These are phyloP conservation scores for Steatocranus sp. DNA, from an alignment of 2,797 vertebrate species.

Conservation along the genomic window DNA sequence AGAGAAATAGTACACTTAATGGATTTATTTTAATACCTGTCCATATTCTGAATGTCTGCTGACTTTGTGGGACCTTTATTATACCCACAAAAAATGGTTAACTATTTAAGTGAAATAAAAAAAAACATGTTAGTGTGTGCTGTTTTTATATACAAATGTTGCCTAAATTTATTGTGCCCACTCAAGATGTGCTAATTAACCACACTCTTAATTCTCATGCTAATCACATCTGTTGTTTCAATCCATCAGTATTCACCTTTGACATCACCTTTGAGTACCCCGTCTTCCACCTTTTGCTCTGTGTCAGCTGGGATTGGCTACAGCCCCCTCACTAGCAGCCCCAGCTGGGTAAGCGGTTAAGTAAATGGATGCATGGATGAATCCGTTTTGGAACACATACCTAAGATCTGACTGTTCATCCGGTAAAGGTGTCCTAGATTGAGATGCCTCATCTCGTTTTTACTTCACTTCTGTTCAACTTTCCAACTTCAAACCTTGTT, in stretches of 20 bases:
- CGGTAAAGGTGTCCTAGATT: slow-evolving; percentile 11
- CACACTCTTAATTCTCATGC: not conserved
- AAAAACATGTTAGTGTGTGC: not conserved
- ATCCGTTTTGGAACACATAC: not conserved
- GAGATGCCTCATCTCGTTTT: slow-evolving; percentile 42
- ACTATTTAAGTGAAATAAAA: not conserved
- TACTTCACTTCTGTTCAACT: slow-evolving; percentile 40
- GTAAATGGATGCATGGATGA: not conserved
- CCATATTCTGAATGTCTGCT: not conserved
- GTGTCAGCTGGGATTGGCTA: not conserved
- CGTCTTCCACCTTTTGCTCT: not conserved
- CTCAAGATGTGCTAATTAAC: not conserved
- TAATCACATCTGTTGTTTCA: not conserved
- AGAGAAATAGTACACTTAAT: not conserved
- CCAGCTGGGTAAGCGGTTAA: not conserved
- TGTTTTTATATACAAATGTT: not conserved
- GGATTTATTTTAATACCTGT: not conserved
- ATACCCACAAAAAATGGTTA: not conserved
- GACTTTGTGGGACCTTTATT: not conserved
- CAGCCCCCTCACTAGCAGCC: not conserved
- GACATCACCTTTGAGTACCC: not conserved
- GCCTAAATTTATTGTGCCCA: not conserved
- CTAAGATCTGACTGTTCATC: slow-evolving; percentile 18
- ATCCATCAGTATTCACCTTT: not conserved
- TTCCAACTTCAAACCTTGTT: slow-evolving; percentile 50